phyloP scores from a whole-genome alignment of 2,888 invertebrate genomes.

The Leptopilina drosophilae region DNA sequence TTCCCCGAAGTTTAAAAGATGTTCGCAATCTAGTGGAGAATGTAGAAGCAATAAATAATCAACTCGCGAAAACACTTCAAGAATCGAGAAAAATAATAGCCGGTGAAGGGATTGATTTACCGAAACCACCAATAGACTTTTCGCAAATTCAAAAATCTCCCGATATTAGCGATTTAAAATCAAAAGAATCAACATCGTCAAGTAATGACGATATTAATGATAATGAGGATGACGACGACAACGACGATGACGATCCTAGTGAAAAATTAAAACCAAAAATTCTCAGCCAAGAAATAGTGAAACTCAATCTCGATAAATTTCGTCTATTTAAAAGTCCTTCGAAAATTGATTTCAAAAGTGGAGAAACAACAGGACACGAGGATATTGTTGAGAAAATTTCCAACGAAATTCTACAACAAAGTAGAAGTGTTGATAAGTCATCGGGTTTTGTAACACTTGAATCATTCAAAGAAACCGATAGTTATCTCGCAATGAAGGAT shows the following conservation, averaged over 20 bases:
- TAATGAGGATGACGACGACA: slow-evolving; percentile 40
- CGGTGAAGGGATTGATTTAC: slow-evolving; percentile 44
- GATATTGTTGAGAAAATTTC: slow-evolving; percentile 68
- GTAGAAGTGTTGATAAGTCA: slow-evolving; percentile 65
- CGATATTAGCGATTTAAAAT: slow-evolving; percentile 44
- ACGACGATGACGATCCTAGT: slow-evolving; percentile 2
- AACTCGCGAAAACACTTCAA: slow-evolving; percentile 66
- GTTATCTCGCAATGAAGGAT: slow-evolving; percentile 25
- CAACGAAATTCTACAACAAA: slow-evolving; percentile 72
- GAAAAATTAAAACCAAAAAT: slow-evolving; percentile 64
- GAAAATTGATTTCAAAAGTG: background rate
- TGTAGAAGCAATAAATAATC: slow-evolving; percentile 68
- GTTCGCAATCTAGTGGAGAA: slow-evolving; percentile 67
- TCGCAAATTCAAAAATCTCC: slow-evolving; percentile 48
- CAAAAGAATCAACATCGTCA: slow-evolving; percentile 53
- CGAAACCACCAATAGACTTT: slow-evolving; percentile 33
- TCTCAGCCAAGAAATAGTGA: slow-evolving; percentile 66
- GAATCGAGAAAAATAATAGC: slow-evolving; percentile 69
- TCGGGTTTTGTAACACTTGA: slow-evolving; percentile 27
- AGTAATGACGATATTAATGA: slow-evolving; percentile 45
- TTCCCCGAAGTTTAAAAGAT: slow-evolving; percentile 56
- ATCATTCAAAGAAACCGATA: slow-evolving; percentile 26
- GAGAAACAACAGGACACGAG: slow-evolving; percentile 50
- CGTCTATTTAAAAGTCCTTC: slow-evolving; percentile 46
- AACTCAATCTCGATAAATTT: slow-evolving; percentile 62